A percentile compares a stretch with the other conserved stretches of the same genome.
These are phyloP conservation scores for Cryptotermes secundus DNA, from an alignment of 1,140 invertebrate species.

Conservation along the genomic window DNA sequence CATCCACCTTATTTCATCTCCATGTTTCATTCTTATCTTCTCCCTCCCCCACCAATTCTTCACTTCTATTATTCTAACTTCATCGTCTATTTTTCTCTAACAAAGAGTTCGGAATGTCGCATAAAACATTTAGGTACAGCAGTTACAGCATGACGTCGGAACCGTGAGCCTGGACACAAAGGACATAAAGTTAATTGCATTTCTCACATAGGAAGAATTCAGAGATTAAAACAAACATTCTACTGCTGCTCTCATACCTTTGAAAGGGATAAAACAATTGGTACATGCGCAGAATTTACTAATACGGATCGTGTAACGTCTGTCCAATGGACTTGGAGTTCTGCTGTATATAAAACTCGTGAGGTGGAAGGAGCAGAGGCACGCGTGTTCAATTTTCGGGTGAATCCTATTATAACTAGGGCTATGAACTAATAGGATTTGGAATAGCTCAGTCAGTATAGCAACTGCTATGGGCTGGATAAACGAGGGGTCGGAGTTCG, in stretches of 20 bases:
- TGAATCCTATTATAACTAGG: too few species aligned
- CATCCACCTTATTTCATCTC: background rate
- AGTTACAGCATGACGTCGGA: background rate
- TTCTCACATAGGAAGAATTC: slow-evolving; percentile 26
- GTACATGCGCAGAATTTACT: background rate
- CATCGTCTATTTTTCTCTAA: slow-evolving; percentile 3
- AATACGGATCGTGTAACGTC: background rate
- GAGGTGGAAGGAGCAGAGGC: too few species aligned
- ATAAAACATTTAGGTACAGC: slow-evolving; percentile 12
- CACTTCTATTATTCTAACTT: background rate
- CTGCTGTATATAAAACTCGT: too few species aligned
- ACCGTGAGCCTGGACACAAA: slow-evolving; percentile 5
- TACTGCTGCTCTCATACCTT: background rate
- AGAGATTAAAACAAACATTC: slow-evolving; percentile 28
- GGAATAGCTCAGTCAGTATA: too few species aligned
- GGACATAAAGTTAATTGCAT: slow-evolving; percentile 30
- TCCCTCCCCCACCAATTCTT: background rate
- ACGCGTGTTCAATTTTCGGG: too few species aligned
- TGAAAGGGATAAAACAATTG: background rate
- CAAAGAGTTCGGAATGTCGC: slow-evolving; percentile 4
- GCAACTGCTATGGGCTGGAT: too few species aligned
- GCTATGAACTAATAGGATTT: too few species aligned
- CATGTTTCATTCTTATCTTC: slow-evolving; percentile 12
- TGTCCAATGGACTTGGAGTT: background rate
- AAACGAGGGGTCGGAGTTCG: too few species aligned